Evolutionary conservation across 2,797 vertebrate species (phyloP).

Genomic region (Enteromius treurensis): DNA sequence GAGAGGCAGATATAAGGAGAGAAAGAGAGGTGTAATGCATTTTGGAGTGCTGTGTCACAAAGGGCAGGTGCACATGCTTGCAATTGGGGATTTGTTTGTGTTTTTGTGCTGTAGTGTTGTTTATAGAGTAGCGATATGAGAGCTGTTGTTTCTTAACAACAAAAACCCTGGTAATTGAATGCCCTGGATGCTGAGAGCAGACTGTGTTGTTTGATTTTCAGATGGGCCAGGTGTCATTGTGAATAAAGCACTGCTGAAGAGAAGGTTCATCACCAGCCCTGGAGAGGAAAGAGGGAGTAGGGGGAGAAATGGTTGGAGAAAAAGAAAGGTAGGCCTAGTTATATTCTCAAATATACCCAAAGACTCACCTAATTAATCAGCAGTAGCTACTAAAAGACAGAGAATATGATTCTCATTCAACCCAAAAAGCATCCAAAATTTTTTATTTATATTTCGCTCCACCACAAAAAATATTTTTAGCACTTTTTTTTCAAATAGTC

Average conservation of each 20-base stretch:
- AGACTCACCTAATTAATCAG: slow-evolving; percentile 25
- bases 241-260: slow-evolving; percentile 47
- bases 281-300: slow-evolving; percentile 57
- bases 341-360: slow-evolving; percentile 39
- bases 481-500: too few relatives aligned
- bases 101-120: slow-evolving; percentile 35
- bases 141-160: slow-evolving; percentile 38
- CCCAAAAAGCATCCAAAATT: not conserved
- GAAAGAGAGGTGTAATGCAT: slow-evolving; percentile 16
- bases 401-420: not conserved
- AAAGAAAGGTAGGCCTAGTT: not conserved
- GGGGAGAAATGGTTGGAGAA: not conserved
- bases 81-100: slow-evolving; percentile 37
- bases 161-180: slow-evolving; percentile 49
- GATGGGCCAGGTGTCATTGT: slow-evolving; percentile 56
- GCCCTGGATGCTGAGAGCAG: slow-evolving; percentile 52
- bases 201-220: slow-evolving; percentile 61
- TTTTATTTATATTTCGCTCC: not conserved
- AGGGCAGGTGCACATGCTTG: slow-evolving; percentile 37
- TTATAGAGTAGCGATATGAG: slow-evolving; percentile 23
- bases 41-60: slow-evolving; percentile 34
- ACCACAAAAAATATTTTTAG: not conserved
- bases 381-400: slow-evolving; percentile 53
- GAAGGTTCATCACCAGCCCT: slow-evolving; percentile 48
- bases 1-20: slow-evolving; percentile 4